These are phyloP conservation scores for Rhagonycha fulva DNA, from an alignment of 2,888 invertebrate species.

Conservation along the genomic window DNA sequence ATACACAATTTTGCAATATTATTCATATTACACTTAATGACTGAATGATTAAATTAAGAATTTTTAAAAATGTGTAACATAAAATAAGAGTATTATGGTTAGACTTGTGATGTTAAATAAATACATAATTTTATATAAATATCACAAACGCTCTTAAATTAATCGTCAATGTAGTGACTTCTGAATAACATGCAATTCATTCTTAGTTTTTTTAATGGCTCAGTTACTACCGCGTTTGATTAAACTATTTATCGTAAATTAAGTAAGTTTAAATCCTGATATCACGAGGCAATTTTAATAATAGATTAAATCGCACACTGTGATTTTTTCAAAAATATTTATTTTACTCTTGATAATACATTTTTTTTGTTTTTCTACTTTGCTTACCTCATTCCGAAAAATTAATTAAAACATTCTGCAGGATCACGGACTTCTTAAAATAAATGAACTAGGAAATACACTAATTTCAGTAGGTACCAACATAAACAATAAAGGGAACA, in stretches of 20 bases:
- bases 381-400: no score
- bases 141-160: background rate
- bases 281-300: background rate
- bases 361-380: no score
- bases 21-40: no score
- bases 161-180: background rate
- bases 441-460: no score
- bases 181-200: background rate
- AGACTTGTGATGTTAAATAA: background rate
- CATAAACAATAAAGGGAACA: no score
- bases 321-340: background rate
- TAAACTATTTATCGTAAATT: background rate
- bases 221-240: background rate
- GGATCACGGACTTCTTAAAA: no score
- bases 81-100: background rate
- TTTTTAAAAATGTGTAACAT: background rate
- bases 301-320: background rate
- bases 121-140: background rate
- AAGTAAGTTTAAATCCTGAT: background rate
- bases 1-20: background rate
- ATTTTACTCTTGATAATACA: background rate
- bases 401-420: no score
- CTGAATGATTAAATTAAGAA: background rate
- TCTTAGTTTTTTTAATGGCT: background rate
- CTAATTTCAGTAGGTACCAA: no score